phyloP scores from a whole-genome alignment of 2,888 invertebrate genomes.

The Isoperla grammatica region DNA sequence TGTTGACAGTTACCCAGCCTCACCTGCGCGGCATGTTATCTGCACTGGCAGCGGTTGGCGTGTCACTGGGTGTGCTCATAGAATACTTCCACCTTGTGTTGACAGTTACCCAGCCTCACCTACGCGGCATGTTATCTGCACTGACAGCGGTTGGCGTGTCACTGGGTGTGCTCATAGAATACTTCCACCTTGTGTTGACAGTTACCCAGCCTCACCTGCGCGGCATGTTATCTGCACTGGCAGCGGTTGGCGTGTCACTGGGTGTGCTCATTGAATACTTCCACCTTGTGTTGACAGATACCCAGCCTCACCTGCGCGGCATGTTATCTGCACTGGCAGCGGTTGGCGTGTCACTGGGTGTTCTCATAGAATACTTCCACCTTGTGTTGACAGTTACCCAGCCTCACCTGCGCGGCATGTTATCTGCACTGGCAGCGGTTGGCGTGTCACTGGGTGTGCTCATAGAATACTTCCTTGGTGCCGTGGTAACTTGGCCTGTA shows the following conservation, averaged over 20 bases:
- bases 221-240: constrained; percentile 66
- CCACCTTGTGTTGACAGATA: constrained; percentile 46
- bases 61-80: constrained; percentile 63
- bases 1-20: constrained; percentile 56
- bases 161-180: constrained; percentile 56
- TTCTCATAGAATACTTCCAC: constrained; percentile 44
- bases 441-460: constrained; percentile 67
- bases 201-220: constrained; percentile 67
- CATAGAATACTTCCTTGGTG: constrained; percentile 44
- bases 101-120: constrained; percentile 62
- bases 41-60: constrained; percentile 63
- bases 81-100: constrained; percentile 27
- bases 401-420: constrained; percentile 67
- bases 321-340: constrained; percentile 66
- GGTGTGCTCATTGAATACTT: constrained; percentile 51
- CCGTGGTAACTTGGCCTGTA: constrained; percentile 56
- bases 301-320: constrained; percentile 68
- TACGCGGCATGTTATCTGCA: constrained; percentile 68
- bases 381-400: constrained; percentile 51
- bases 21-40: constrained; percentile 69
- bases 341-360: constrained; percentile 66
- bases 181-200: too few species aligned
- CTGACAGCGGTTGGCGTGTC: constrained; percentile 66
- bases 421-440: constrained; percentile 65
- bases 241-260: constrained; percentile 65